These are phyloP conservation scores for Xyliphius kryptos DNA, from an alignment of 2,113 vertebrate genomes.

Conservation along the genomic window DNA sequence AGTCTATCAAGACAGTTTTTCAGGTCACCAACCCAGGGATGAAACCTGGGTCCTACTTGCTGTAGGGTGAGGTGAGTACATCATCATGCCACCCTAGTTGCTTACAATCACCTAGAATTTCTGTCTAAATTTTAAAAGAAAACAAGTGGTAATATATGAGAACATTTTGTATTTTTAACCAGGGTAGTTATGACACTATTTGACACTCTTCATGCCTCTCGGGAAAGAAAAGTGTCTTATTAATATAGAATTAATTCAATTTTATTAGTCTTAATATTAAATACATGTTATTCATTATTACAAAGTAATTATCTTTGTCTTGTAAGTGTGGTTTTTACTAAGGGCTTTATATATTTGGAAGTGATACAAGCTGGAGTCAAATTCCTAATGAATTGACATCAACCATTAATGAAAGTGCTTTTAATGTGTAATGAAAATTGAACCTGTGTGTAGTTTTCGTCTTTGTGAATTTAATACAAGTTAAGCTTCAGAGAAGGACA, in stretches of 20 bases:
- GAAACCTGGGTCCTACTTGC: too few species aligned
- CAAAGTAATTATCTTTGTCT: background rate
- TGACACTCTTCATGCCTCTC: background rate
- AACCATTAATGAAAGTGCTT: constrained; percentile 27
- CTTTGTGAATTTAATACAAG: background rate
- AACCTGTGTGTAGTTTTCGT: constrained; percentile 16
- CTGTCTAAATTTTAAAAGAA: too few species aligned
- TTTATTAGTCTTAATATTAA: constrained; percentile 1
- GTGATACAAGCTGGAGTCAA: constrained; percentile 10
- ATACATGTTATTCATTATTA: constrained; percentile 1
- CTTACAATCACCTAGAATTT: too few species aligned
- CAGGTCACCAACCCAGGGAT: too few species aligned
- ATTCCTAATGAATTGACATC: constrained; percentile 23
- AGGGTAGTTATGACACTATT: background rate
- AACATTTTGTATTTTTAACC: too few species aligned
- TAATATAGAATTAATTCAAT: background rate
- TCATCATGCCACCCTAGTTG: too few species aligned
- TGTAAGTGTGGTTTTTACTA: constrained; percentile 8
- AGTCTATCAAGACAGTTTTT: too few species aligned
- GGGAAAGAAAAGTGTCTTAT: background rate
- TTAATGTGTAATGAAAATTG: constrained; percentile 16
- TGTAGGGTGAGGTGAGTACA: too few species aligned
- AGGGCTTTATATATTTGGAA: constrained; percentile 1
- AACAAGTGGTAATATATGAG: too few species aligned
- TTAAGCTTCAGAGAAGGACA: background rate